phyloP scores from a whole-genome alignment of 2,113 vertebrate genomes.

The Nesoenas mayeri region DNA sequence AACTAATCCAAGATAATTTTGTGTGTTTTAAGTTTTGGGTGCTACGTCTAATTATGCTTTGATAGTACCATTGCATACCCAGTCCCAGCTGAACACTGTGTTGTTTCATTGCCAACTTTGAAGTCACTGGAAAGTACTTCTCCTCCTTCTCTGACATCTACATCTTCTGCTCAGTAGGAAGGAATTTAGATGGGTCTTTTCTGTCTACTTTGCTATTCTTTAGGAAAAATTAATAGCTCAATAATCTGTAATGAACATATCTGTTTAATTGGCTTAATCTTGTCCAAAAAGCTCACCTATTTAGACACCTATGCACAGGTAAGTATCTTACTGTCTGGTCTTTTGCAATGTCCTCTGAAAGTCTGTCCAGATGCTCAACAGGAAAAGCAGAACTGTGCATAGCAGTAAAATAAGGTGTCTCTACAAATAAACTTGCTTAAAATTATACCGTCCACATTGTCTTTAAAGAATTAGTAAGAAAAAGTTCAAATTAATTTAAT shows the following conservation, averaged over 20 bases:
- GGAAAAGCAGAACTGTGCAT: background rate
- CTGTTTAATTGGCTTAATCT: background rate
- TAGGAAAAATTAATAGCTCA: background rate
- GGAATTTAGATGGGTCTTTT: background rate
- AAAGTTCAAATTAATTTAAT: background rate
- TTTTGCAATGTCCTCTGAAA: background rate
- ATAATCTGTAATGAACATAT: background rate
- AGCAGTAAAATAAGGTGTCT: background rate
- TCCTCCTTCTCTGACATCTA: background rate
- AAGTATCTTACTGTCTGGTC: background rate
- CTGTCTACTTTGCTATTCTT: background rate
- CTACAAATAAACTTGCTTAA: background rate
- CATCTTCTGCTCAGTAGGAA: background rate
- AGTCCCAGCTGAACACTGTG: background rate
- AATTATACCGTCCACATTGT: background rate
- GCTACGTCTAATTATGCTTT: background rate
- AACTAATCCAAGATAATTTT: background rate
- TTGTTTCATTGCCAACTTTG: background rate
- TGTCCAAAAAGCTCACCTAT: background rate
- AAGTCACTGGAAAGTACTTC: accelerated
- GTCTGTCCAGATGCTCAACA: background rate
- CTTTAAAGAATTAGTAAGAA: background rate
- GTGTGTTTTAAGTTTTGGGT: background rate
- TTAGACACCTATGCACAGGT: background rate
- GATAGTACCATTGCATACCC: accelerated